These are phyloP conservation scores for Leistus spinibarbis DNA, from an alignment of 2,888 invertebrate genomes.

Conservation along the genomic window DNA sequence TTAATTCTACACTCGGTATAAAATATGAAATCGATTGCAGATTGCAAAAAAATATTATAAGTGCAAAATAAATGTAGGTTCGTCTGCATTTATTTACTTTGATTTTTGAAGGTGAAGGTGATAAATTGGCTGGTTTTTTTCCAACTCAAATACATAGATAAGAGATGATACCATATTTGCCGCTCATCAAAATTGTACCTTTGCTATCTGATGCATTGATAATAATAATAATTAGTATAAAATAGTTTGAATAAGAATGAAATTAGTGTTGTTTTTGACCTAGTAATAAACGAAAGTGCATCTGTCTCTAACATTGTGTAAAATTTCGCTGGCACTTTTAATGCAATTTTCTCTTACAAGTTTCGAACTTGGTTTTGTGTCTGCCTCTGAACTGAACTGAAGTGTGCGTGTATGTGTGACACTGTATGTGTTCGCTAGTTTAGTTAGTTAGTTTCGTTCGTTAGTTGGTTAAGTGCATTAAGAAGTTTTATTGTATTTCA, in stretches of 20 bases:
- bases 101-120: neutral
- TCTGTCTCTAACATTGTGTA: neutral
- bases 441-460: neutral
- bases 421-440: neutral
- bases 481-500: neutral
- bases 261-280: slow-evolving; percentile 32
- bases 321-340: neutral
- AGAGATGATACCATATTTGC: neutral
- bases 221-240: neutral
- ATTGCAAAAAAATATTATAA: neutral
- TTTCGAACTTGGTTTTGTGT: neutral
- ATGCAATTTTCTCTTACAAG: neutral
- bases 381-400: neutral
- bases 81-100: neutral
- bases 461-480: neutral
- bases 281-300: slow-evolving; percentile 34
- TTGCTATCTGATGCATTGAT: neutral
- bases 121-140: neutral
- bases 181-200: neutral
- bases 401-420: too few species aligned
- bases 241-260: neutral
- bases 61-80: neutral
- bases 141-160: neutral
- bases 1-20: too few species aligned
- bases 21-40: slow-evolving; percentile 28